Percentiles rank a stretch among this genome's conserved stretches.
Evolutionary conservation across 2,888 invertebrate species (phyloP).

Genomic region (Pardosa pseudoannulata): DNA sequence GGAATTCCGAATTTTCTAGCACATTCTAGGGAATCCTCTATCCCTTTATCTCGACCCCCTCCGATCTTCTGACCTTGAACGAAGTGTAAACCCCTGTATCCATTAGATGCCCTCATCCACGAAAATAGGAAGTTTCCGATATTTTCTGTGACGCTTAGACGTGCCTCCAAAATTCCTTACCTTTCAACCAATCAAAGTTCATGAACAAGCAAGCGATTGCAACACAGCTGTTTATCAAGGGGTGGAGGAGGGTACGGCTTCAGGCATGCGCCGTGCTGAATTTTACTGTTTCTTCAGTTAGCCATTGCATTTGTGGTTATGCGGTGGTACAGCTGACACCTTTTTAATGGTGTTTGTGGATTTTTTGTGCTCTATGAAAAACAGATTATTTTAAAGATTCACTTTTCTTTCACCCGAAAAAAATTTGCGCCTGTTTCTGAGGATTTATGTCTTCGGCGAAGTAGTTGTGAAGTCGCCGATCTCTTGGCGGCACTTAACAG

Average conservation of each 20-base stretch:
- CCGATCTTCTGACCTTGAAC: neutral
- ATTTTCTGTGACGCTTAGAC: slow-evolving; percentile 35
- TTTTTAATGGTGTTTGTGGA: neutral
- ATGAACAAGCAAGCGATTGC: slow-evolving; percentile 29
- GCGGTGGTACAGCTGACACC: neutral
- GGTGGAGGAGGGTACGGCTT: slow-evolving; percentile 44
- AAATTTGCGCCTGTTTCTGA: too few species aligned
- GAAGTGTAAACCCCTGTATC: neutral
- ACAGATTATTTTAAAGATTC: too few species aligned
- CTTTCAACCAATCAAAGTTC: slow-evolving; percentile 57
- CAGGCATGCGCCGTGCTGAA: slow-evolving; percentile 48
- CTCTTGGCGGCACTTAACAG: neutral
- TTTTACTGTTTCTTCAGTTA: neutral
- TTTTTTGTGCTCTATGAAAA: too few species aligned
- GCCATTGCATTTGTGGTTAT: neutral
- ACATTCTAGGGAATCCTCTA: neutral
- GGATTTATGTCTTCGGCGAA: neutral
- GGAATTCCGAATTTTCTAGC: too few species aligned
- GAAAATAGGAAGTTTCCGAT: neutral
- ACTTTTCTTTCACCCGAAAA: too few species aligned
- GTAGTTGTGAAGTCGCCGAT: neutral
- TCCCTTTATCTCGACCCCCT: neutral
- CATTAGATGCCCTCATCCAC: too few species aligned
- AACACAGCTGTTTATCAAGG: slow-evolving; percentile 60
- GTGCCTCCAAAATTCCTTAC: slow-evolving; percentile 47